phyloP scores from a whole-genome alignment of 2,113 vertebrate genomes.

The Tursiops truncatus region DNA sequence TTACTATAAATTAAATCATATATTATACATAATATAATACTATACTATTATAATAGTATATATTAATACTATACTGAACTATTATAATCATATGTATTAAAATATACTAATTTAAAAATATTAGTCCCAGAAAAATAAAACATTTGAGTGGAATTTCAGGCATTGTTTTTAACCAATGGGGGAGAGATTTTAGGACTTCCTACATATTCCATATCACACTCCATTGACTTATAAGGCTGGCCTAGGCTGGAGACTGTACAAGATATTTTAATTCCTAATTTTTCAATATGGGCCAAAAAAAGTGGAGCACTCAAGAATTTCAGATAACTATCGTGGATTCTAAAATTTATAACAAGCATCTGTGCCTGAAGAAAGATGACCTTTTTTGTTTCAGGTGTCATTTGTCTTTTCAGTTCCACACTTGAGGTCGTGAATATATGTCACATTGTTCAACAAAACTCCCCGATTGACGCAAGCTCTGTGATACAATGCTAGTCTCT shows the following conservation, averaged over 20 bases:
- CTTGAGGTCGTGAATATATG: conserved; percentile 22
- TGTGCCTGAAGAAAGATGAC: not conserved
- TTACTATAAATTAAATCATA: not conserved
- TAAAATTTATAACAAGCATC: conserved; percentile 23
- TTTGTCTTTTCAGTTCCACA: conserved; percentile 41
- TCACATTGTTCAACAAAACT: conserved; percentile 1
- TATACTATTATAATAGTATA: not conserved
- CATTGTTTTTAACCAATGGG: not conserved
- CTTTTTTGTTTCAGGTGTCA: conserved; percentile 14
- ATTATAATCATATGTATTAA: not conserved
- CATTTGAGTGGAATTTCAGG: not conserved
- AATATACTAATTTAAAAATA: not conserved
- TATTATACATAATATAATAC: not conserved
- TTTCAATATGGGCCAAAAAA: not conserved
- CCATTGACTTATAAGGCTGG: not conserved
- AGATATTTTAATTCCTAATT: conserved; percentile 20
- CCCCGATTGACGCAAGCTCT: not conserved
- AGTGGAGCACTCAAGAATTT: not conserved
- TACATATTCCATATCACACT: not conserved
- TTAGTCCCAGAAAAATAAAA: not conserved
- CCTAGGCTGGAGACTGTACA: not conserved
- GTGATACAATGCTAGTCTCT: not conserved
- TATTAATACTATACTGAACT: not conserved
- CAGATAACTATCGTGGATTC: not conserved
- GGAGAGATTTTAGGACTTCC: not conserved